Conservation (phyloP, 2,888 invertebrate genomes). For the Troides oblongomaculatus region DNA sequence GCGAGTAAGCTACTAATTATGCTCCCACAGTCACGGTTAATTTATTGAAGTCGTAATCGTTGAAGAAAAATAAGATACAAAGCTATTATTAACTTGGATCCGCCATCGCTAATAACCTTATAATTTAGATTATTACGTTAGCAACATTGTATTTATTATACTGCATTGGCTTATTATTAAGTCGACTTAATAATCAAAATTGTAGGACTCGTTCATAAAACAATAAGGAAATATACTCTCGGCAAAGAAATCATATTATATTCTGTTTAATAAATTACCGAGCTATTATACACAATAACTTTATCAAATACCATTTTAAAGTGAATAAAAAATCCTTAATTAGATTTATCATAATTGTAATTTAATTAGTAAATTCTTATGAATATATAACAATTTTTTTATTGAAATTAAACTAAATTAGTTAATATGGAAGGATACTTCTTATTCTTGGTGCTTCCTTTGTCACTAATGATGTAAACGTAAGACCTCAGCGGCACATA, state of each 20-base stretch:
- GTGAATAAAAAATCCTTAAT: background rate
- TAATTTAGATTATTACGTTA: background rate
- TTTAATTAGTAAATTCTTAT: background rate
- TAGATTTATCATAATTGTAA: background rate
- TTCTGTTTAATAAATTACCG: background rate
- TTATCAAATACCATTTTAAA: background rate
- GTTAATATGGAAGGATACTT: background rate
- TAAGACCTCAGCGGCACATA: constrained; percentile 42
- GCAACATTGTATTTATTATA: background rate
- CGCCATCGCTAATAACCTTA: background rate
- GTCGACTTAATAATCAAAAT: background rate
- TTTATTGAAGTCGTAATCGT: too few species aligned
- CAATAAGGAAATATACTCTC: background rate
- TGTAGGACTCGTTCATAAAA: background rate
- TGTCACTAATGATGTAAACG: constrained; percentile 26
- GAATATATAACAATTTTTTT: background rate
- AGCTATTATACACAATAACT: background rate
- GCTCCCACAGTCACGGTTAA: too few species aligned
- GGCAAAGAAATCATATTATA: background rate
- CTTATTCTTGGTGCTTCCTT: constrained; percentile 22
- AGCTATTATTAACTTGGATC: too few species aligned
- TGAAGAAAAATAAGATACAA: too few species aligned
- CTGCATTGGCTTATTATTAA: background rate
- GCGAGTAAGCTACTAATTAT: too few species aligned
- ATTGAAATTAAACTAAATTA: background rate